Percentiles rank a stretch among this genome's conserved stretches.
Evolutionary conservation across 2,113 vertebrate species (phyloP).

Genomic region (Mormyrus lacerda): DNA sequence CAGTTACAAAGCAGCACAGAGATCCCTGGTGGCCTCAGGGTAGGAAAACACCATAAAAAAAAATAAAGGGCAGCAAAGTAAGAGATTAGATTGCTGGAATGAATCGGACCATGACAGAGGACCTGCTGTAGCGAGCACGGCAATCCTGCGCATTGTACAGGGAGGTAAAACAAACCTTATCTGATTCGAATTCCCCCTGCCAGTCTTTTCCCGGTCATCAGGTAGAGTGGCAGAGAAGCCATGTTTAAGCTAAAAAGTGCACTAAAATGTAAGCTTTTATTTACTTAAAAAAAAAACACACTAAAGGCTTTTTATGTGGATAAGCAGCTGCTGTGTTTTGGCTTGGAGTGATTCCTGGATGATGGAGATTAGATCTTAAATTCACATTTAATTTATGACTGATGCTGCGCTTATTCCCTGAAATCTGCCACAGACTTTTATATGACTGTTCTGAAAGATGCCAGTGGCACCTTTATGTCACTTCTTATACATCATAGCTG

Average conservation of each 20-base stretch:
- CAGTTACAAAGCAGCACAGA: neutral
- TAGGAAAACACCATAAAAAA: neutral
- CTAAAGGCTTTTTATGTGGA: neutral
- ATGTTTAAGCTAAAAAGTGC: neutral
- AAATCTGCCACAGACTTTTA: neutral
- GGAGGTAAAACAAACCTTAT: neutral
- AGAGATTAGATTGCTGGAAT: neutral
- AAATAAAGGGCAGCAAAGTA: neutral
- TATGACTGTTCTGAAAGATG: neutral
- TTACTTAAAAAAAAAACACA: neutral
- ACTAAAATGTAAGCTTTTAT: neutral
- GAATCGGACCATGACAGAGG: neutral
- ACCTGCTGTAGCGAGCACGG: neutral
- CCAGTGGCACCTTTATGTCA: neutral
- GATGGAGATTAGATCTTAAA: neutral
- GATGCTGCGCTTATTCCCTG: neutral
- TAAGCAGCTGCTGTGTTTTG: neutral
- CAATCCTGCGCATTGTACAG: neutral
- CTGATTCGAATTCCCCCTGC: neutral
- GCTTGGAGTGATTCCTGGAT: neutral
- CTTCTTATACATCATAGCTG: neutral
- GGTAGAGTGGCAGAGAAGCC: neutral
- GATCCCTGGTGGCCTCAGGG: neutral
- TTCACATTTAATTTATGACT: neutral
- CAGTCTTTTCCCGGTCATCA: neutral